phyloP scores from a whole-genome alignment of 2,113 vertebrate species.

The Rhinoptilus africanus region DNA sequence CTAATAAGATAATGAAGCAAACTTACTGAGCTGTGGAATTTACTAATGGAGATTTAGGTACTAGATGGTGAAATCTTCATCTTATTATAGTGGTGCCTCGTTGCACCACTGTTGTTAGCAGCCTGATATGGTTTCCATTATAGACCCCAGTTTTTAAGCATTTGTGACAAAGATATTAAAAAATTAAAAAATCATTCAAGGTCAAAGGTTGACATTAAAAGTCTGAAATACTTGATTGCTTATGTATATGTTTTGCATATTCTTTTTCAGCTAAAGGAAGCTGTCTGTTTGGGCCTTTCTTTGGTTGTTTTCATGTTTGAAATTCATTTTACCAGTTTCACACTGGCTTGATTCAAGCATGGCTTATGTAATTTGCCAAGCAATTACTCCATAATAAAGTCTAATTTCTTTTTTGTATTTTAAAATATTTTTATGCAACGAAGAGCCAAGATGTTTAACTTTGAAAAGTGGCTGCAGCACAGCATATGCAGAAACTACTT shows the following conservation, averaged over 20 bases:
- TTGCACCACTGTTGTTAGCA: slow-evolving; percentile 67
- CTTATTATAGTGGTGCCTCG: slow-evolving; percentile 76
- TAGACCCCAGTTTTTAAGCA: slow-evolving; percentile 58
- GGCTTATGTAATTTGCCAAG: slow-evolving; percentile 65
- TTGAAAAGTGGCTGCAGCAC: slow-evolving; percentile 15
- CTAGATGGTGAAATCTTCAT: slow-evolving; percentile 86
- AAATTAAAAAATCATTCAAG: slow-evolving; percentile 42
- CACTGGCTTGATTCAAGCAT: slow-evolving; percentile 62
- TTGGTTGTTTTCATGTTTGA: slow-evolving; percentile 34
- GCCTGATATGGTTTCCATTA: slow-evolving; percentile 58
- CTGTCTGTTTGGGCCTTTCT: neutral
- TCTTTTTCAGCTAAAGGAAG: neutral
- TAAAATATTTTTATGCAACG: slow-evolving; percentile 52
- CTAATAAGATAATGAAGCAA: slow-evolving; percentile 90
- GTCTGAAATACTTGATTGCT: slow-evolving; percentile 10
- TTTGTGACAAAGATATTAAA: slow-evolving; percentile 63
- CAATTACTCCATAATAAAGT: slow-evolving; percentile 65
- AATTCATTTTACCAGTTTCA: slow-evolving; percentile 54
- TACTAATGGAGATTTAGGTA: slow-evolving; percentile 90
- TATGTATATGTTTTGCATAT: slow-evolving; percentile 50
- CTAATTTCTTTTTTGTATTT: slow-evolving; percentile 66
- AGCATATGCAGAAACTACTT: slow-evolving; percentile 58
- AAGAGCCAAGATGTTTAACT: slow-evolving; percentile 55
- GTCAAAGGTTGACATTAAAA: slow-evolving; percentile 58
- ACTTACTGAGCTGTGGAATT: slow-evolving; percentile 89